Evolutionary conservation across 2,888 invertebrate species (phyloP).

Genomic region (Drosophila cognata): DNA sequence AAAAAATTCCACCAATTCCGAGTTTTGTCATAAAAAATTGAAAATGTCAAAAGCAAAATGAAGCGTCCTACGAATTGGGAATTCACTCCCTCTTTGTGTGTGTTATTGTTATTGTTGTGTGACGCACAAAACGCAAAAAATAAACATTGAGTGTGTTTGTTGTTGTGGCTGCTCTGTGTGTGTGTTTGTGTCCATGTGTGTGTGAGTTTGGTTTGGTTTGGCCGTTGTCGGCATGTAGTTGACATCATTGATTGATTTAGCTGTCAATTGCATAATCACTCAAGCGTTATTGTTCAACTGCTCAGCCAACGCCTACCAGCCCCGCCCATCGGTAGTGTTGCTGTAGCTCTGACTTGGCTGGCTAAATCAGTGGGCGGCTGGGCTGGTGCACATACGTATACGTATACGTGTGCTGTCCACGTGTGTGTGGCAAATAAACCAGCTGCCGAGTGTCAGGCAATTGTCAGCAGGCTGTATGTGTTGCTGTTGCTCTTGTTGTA

Average conservation of each 20-base stretch:
- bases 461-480: constrained; percentile 65
- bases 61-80: constrained; percentile 51
- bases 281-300: constrained; percentile 81
- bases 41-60: constrained; percentile 79
- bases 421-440: constrained; percentile 75
- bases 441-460: constrained; percentile 78
- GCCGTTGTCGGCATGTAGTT: constrained; percentile 75
- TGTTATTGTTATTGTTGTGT: constrained; percentile 27
- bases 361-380: constrained; percentile 39
- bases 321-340: constrained; percentile 21
- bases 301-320: constrained; percentile 60
- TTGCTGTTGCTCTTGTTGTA: constrained; percentile 38
- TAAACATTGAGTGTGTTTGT: constrained; percentile 55
- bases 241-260: constrained; percentile 84
- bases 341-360: constrained; percentile 54
- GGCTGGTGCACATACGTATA: constrained; percentile 5
- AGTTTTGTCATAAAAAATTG: constrained; percentile 79
- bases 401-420: constrained; percentile 44
- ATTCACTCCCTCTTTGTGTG: constrained; percentile 17
- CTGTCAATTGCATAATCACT: constrained; percentile 84
- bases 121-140: constrained; percentile 46
- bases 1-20: constrained; percentile 67
- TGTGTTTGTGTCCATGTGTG: constrained; percentile 29
- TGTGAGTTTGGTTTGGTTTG: constrained; percentile 37
- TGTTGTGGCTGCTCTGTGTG: constrained; percentile 22